A percentile compares a stretch with the other conserved stretches of the same genome.
These are phyloP conservation scores for Chymomyza fuscimana DNA, from an alignment of 2,888 invertebrate species.

Conservation along the genomic window DNA sequence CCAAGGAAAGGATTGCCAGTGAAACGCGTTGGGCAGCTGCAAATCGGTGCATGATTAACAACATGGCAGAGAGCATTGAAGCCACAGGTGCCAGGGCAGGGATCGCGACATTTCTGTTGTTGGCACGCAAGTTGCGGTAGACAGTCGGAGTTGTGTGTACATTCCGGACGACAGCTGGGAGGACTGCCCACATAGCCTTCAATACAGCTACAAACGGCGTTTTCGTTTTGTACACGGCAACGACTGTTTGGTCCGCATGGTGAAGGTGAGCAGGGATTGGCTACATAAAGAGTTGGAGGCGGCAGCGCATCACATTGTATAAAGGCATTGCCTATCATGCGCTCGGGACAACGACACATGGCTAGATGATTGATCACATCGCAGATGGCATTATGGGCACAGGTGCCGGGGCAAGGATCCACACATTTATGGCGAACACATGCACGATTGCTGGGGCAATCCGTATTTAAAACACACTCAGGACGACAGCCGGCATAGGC, in stretches of 20 bases:
- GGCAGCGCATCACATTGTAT: conserved; percentile 80
- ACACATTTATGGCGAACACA: conserved; percentile 87
- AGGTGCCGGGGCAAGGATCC: conserved; percentile 89
- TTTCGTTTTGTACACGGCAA: conserved; percentile 81
- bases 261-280: conserved; percentile 85
- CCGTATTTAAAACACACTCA: conserved; percentile 88
- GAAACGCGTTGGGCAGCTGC: conserved; percentile 85
- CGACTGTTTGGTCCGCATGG: conserved; percentile 90
- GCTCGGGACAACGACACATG: conserved; percentile 86
- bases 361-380: conserved; percentile 88
- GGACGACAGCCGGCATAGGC: conserved; percentile 89
- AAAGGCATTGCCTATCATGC: conserved; percentile 88
- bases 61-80: conserved; percentile 86
- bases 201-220: conserved; percentile 88
- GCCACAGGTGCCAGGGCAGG: conserved; percentile 89
- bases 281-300: conserved; percentile 50
- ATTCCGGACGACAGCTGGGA: conserved; percentile 89
- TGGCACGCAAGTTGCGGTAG: conserved; percentile 86
- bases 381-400: conserved; percentile 88
- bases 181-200: conserved; percentile 87
- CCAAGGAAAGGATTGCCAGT: conserved; percentile 89
- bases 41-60: conserved; percentile 89
- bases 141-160: conserved; percentile 89
- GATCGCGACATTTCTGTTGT: conserved; percentile 89
- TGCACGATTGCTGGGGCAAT: conserved; percentile 86